A percentile compares a stretch with the other conserved stretches of the same genome.
Conservation (phyloP, 2,113 vertebrate genomes). For the Myotis lucifugus region DNA sequence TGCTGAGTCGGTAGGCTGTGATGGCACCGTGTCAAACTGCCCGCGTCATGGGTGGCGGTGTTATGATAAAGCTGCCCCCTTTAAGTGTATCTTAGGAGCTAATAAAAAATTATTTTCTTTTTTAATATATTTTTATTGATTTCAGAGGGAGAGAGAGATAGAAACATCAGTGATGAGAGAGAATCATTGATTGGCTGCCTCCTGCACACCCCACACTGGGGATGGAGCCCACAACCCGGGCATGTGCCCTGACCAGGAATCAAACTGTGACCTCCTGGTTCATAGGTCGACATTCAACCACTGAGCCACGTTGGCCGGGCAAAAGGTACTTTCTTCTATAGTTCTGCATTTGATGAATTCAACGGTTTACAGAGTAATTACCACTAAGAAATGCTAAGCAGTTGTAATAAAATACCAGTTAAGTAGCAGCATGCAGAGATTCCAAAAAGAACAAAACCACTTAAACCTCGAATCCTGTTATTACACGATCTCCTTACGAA, state of each 20-base stretch:
- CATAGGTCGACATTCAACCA: too few relatives aligned
- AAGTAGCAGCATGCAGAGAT: conserved; percentile 61
- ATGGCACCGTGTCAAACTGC: not conserved
- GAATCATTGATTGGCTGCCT: too few relatives aligned
- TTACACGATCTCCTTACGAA: conserved; percentile 5
- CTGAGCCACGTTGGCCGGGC: too few relatives aligned
- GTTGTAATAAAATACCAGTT: conserved; percentile 74
- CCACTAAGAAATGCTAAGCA: conserved; percentile 67
- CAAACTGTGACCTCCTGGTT: too few relatives aligned
- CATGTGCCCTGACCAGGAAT: too few relatives aligned
- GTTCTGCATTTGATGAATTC: conserved; percentile 76
- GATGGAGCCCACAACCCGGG: too few relatives aligned
- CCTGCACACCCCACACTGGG: too few relatives aligned
- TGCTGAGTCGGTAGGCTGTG: not conserved
- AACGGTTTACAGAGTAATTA: conserved; percentile 69
- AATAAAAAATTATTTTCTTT: not conserved
- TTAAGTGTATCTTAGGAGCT: conserved; percentile 26
- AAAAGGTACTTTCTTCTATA: conserved; percentile 65
- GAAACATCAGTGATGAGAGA: too few relatives aligned
- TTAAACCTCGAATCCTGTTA: conserved; percentile 64
- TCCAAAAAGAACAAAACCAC: conserved; percentile 62
- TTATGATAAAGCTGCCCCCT: conserved; percentile 36
- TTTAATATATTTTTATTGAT: too few relatives aligned
- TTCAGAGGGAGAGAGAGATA: too few relatives aligned
- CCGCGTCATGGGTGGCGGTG: not conserved